Evolutionary conservation across 2,888 invertebrate genomes (phyloP).

Genomic region (Plebejus melissa): DNA sequence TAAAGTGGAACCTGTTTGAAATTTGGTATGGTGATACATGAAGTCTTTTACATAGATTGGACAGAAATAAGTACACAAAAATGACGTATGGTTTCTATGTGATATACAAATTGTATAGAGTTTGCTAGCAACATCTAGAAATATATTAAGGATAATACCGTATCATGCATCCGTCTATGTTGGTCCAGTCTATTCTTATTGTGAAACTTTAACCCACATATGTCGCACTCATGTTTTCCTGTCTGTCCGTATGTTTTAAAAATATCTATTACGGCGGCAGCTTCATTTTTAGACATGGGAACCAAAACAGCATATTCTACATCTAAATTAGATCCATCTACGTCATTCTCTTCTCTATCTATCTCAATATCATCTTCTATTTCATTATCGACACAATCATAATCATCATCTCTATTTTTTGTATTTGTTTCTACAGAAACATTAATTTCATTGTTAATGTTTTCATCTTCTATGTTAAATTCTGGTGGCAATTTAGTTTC

Average conservation of each 20-base stretch:
- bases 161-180: constrained; percentile 66
- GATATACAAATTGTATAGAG: no score
- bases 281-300: constrained; percentile 57
- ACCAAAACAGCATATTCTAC: constrained; percentile 63
- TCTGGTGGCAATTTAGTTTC: neutral
- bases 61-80: no score
- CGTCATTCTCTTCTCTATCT: constrained; percentile 39
- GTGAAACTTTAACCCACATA: constrained; percentile 54
- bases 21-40: no score
- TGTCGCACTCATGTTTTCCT: constrained; percentile 52
- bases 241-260: constrained; percentile 49
- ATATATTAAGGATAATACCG: constrained; percentile 44
- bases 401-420: constrained; percentile 29
- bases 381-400: constrained; percentile 36
- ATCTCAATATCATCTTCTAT: constrained; percentile 30
- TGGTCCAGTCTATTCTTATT: constrained; percentile 49
- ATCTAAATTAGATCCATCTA: constrained; percentile 54
- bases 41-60: no score
- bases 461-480: neutral
- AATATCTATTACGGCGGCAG: constrained; percentile 59
- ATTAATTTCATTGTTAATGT: constrained; percentile 33
- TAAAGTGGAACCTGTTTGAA: no score
- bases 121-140: neutral
- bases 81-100: no score
- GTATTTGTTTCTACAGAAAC: neutral